These are phyloP conservation scores for Holocentrus rufus DNA, from an alignment of 2,797 vertebrate species.

Conservation along the genomic window DNA sequence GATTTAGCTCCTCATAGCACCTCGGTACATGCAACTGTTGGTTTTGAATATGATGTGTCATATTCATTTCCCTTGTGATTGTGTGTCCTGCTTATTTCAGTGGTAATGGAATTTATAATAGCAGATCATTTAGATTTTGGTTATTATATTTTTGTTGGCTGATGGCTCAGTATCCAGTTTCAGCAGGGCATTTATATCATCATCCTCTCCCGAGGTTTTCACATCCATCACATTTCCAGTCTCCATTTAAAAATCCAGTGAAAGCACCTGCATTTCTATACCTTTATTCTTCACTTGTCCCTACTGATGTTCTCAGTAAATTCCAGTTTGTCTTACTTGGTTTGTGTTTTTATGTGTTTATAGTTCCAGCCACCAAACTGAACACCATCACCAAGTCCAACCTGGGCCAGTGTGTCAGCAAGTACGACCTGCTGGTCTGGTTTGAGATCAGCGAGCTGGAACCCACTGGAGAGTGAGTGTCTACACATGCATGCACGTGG, in stretches of 20 bases:
- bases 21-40: background rate
- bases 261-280: background rate
- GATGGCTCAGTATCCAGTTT: background rate
- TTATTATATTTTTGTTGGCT: background rate
- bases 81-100: constrained; percentile 9
- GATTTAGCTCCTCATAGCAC: constrained; percentile 37
- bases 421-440: constrained; percentile 98
- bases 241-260: constrained; percentile 9
- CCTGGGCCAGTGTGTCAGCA: constrained; percentile 96
- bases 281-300: background rate
- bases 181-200: background rate
- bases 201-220: background rate
- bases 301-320: background rate
- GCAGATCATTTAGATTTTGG: background rate
- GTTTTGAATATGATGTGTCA: constrained; percentile 12
- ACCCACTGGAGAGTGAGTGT: constrained; percentile 98
- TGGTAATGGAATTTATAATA: background rate
- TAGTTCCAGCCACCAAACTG: constrained; percentile 96
- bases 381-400: constrained; percentile 95
- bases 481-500: background rate
- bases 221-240: constrained; percentile 5
- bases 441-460: constrained; percentile 99
- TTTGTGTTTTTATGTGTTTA: constrained; percentile 15
- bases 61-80: constrained; percentile 3
- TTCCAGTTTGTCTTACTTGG: background rate